Evolutionary conservation across 2,888 invertebrate species (phyloP).

Genomic region (Flabesymbios commensalis): DNA sequence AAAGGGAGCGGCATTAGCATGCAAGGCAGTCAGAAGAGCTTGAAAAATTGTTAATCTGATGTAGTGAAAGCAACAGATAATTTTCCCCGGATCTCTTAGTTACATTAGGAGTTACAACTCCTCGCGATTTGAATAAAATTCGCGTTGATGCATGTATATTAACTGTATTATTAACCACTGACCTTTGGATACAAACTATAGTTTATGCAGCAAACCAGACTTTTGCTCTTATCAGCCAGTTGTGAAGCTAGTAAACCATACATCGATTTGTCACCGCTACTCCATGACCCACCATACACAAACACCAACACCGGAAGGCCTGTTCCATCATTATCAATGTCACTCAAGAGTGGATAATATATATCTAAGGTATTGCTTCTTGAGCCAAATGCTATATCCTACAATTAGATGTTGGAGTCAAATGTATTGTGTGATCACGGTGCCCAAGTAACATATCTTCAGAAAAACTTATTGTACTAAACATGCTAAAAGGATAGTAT

Average conservation of each 20-base stretch:
- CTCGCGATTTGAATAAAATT: no score
- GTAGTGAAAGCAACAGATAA: no score
- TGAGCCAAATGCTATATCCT: conserved; percentile 53
- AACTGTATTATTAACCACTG: not conserved
- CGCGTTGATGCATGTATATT: not conserved
- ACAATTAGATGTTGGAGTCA: conserved; percentile 6
- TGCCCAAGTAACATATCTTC: not conserved
- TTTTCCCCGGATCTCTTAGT: no score
- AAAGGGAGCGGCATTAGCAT: no score
- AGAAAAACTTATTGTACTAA: not conserved
- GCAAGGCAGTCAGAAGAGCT: no score
- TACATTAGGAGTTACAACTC: no score
- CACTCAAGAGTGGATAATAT: conserved; percentile 40
- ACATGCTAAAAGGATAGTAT: no score
- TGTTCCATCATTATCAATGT: not conserved
- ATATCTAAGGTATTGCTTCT: conserved; percentile 50
- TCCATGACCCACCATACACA: conserved; percentile 56
- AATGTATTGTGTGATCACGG: not conserved
- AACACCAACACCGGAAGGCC: conserved; percentile 49
- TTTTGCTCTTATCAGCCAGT: conserved; percentile 44
- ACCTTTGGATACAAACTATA: conserved; percentile 57
- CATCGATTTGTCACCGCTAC: conserved; percentile 53
- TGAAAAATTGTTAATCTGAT: no score
- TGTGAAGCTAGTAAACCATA: conserved; percentile 52
- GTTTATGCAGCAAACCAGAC: conserved; percentile 54